Conservation (phyloP, 2,797 vertebrate species). For the Peromyscus melanophrys region DNA sequence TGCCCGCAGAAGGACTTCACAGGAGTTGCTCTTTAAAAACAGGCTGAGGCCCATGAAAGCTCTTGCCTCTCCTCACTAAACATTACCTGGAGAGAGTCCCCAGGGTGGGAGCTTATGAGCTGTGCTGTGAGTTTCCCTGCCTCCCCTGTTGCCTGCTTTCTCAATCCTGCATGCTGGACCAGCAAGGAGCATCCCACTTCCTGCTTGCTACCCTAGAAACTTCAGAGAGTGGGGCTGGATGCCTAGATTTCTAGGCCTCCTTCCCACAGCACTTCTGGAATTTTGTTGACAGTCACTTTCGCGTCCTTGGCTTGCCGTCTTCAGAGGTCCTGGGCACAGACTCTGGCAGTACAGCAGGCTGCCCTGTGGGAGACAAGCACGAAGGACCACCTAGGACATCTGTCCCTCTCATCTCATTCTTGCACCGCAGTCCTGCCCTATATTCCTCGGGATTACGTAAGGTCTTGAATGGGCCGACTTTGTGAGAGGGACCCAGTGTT, state of each 20-base stretch:
- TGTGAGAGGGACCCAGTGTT: conserved; percentile 56
- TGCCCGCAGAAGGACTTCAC: not conserved
- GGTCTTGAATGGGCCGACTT: conserved; percentile 45
- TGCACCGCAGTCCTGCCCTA: not conserved
- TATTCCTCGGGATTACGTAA: conserved; percentile 40
- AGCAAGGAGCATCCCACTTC: rapidly evolving
- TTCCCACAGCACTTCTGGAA: not conserved
- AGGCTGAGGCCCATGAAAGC: not conserved
- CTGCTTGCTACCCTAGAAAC: not conserved
- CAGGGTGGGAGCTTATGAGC: no score
- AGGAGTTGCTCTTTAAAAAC: not conserved
- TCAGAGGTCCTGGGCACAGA: not conserved
- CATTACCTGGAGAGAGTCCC: conserved; percentile 29
- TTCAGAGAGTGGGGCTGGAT: not conserved
- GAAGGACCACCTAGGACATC: not conserved
- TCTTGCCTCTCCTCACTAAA: not conserved
- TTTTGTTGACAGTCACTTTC: not conserved
- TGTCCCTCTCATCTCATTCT: not conserved
- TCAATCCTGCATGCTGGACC: not conserved
- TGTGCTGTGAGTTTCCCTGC: not conserved
- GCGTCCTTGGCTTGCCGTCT: not conserved
- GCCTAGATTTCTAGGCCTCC: not conserved
- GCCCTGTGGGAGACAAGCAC: not conserved
- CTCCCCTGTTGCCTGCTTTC: not conserved
- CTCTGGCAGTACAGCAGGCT: not conserved